These are phyloP conservation scores for Tiliacea citrago DNA, from an alignment of 2,888 invertebrate genomes.

Conservation along the genomic window DNA sequence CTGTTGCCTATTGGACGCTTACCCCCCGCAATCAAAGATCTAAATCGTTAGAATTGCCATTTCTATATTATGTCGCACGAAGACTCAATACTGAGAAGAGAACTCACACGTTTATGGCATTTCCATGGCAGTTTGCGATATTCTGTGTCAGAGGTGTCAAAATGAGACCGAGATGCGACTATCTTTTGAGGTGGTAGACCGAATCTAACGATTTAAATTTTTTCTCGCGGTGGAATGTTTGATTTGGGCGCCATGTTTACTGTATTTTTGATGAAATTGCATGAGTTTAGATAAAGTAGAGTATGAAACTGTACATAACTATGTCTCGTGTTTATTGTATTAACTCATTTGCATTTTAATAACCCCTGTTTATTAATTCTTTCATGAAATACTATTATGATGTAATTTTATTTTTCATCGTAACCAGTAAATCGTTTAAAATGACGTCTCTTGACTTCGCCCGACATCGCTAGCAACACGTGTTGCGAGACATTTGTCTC, in stretches of 20 bases:
- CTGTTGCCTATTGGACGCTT: neutral
- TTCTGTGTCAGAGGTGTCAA: too few relatives aligned
- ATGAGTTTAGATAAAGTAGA: neutral
- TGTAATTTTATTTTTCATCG: neutral
- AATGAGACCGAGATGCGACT: too few relatives aligned
- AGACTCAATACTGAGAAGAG: too few relatives aligned
- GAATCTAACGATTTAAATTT: too few relatives aligned
- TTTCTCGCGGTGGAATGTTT: too few relatives aligned
- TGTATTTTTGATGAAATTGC: too few relatives aligned
- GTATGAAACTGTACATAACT: neutral
- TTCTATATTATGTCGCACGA: neutral
- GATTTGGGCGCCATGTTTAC: too few relatives aligned
- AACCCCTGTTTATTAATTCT: neutral
- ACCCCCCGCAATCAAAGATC: neutral
- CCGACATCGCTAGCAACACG: too few relatives aligned
- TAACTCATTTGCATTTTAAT: neutral
- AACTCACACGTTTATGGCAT: too few relatives aligned
- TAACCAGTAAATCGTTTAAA: neutral
- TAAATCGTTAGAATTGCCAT: neutral
- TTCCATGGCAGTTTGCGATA: too few relatives aligned
- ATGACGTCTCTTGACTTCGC: neutral
- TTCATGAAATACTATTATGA: neutral
- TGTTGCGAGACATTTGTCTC: neutral
- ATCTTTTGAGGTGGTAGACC: too few relatives aligned
- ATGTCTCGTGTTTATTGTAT: neutral